Evolutionary conservation across 2,888 invertebrate species (phyloP).

Genomic region (Acheta domesticus): DNA sequence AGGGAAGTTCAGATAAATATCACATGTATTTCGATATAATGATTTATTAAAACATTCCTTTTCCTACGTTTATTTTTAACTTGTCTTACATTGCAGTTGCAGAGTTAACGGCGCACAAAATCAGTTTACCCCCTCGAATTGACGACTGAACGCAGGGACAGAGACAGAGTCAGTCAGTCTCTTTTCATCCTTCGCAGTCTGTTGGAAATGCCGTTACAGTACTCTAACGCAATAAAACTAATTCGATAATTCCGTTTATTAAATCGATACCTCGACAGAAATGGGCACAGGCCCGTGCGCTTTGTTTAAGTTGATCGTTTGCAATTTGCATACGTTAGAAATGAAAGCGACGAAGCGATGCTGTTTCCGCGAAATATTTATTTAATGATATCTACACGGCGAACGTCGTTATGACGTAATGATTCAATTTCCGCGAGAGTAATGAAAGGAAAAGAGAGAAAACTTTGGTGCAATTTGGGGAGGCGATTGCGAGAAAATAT

Average conservation of each 20-base stretch:
- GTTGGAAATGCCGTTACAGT: not conserved
- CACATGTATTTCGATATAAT: too few species aligned
- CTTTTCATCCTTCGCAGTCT: not conserved
- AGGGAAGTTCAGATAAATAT: too few species aligned
- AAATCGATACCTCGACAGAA: slow-evolving; percentile 18
- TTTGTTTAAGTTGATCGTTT: slow-evolving; percentile 7
- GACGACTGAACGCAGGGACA: too few species aligned
- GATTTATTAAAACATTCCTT: too few species aligned
- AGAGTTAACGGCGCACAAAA: too few species aligned
- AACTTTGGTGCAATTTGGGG: too few species aligned
- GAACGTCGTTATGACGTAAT: not conserved
- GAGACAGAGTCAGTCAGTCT: too few species aligned
- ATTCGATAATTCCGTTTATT: slow-evolving; percentile 11
- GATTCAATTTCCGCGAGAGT: not conserved
- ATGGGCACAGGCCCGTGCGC: not conserved
- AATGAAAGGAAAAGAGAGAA: not conserved
- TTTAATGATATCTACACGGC: not conserved
- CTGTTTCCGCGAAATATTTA: not conserved
- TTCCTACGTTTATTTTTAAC: too few species aligned
- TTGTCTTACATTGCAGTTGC: too few species aligned
- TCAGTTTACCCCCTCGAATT: too few species aligned
- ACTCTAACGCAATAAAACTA: slow-evolving; percentile 10
- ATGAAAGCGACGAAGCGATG: not conserved
- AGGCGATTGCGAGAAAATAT: too few species aligned
- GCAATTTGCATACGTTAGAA: not conserved